Evolutionary conservation across 30 jellyfish, hydroid and myxozoan species (phyloP), one percentile per base, ranked within the genome.

Genomic region (Turritopsis rubra): DNA sequence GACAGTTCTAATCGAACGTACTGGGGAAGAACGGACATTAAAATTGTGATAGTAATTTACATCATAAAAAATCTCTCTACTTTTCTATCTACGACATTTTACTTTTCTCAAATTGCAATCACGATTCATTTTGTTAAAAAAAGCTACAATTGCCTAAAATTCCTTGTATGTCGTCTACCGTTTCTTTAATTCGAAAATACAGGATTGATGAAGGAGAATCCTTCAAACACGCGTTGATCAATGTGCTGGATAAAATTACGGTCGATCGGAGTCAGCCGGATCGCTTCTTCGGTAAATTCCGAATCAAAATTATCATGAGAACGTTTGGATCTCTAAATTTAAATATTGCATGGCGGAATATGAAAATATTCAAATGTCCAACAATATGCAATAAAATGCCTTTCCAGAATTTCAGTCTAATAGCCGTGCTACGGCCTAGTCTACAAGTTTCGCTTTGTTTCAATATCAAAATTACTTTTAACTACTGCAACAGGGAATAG

Each of bases 221-320:
- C 94, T 81, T 88, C 99, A 75, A 93, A 93, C n/a, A 89, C 99
- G 5, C 99, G 89, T 65, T 88, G 99, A 73, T 93, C 99, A 65
- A 93, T 88, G 78, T 93, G 96, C 84, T 88, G 95, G 30, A 93
- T 72, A 85, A 93, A 93, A 54, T 77, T 88, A 29, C 99, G 81
- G 89, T 93, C 99, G 76, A 93, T 89, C 41, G 99, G 99, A 7
- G 97, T 93, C 81, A 93, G 76, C 21, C 99, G 95, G 54, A 96
- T 95, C 0, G 99, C 99, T 79, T 93, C 99, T 52, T 89, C 97
- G 7, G 99, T 93, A 83, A 93, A 93, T 71, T 93, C 99, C 16
- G 99, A 94, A 77, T 93, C 99, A 80, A 93, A 93, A 71, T 93
- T 93, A 84, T 93, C 99, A 52, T 89, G 89, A 1, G 99, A 93